Evolutionary conservation across 1,140 invertebrate species (phyloP).

Genomic region (Drosophila biarmipes): DNA sequence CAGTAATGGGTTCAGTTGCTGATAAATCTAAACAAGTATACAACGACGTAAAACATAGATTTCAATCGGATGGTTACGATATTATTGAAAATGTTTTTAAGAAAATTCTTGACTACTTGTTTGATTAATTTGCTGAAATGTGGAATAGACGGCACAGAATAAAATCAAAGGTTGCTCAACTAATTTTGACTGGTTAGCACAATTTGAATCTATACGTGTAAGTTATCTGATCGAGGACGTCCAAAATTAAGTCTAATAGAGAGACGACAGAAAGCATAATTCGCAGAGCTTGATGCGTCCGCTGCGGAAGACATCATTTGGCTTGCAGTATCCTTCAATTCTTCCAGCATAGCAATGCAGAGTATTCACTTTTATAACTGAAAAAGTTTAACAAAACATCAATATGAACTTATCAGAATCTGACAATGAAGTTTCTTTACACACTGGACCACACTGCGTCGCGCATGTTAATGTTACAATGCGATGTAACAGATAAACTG

Average conservation of each 20-base stretch:
- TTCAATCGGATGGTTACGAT: conserved; percentile 8
- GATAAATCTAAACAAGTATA: conserved; percentile 10
- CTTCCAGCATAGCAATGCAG: background rate
- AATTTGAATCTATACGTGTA: conserved; percentile 5
- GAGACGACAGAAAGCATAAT: background rate
- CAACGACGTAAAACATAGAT: background rate
- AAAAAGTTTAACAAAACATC: conserved; percentile 12
- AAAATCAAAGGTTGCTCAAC: background rate
- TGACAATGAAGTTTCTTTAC: too few relatives aligned
- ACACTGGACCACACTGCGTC: too few relatives aligned
- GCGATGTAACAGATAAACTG: conserved; percentile 5
- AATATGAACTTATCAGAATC: too few relatives aligned
- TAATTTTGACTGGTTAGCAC: conserved; percentile 1
- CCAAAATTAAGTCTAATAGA: background rate
- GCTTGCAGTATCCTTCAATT: background rate
- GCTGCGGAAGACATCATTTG: conserved; percentile 1
- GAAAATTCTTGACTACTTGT: conserved; percentile 1
- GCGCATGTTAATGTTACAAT: too few relatives aligned
- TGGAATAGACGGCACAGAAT: conserved; percentile 7
- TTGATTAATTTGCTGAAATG: background rate
- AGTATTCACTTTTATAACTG: conserved; percentile 11
- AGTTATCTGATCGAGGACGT: conserved; percentile 5
- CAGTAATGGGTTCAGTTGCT: background rate
- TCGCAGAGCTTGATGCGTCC: background rate
- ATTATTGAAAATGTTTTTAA: conserved; percentile 1